These are phyloP conservation scores for Spialia ferax DNA, from an alignment of 2,888 invertebrate genomes.

Conservation along the genomic window DNA sequence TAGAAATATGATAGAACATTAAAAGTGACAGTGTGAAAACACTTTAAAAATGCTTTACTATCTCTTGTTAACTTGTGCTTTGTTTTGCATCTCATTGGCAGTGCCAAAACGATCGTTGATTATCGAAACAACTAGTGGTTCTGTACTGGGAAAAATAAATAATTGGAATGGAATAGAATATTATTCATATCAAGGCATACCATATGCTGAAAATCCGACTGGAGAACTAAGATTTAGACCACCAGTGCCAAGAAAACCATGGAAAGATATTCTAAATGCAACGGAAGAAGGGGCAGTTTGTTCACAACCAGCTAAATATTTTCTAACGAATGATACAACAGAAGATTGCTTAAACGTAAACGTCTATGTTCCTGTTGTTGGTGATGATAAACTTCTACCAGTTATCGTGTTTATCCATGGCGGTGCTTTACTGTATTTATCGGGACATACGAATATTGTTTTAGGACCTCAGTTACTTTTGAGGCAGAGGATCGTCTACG, in stretches of 20 bases:
- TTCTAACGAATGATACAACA: conserved; percentile 47
- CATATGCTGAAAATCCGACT: conserved; percentile 54
- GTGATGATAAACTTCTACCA: conserved; percentile 44
- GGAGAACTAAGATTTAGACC: conserved; percentile 55
- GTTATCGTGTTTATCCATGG: conserved; percentile 61
- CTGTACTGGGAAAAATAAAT: conserved; percentile 49
- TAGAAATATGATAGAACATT: background rate
- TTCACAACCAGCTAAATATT: conserved; percentile 46
- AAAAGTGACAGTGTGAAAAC: background rate
- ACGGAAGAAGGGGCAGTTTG: conserved; percentile 50
- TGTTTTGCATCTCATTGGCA: background rate
- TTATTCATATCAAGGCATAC: conserved; percentile 54
- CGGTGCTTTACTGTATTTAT: conserved; percentile 53
- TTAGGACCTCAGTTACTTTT: conserved; percentile 58
- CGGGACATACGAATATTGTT: conserved; percentile 48
- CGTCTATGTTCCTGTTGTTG: conserved; percentile 50
- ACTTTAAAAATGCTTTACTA: conserved; percentile 1
- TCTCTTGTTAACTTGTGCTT: background rate
- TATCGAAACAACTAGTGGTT: conserved; percentile 43
- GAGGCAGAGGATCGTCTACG: conserved; percentile 18
- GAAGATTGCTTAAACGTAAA: conserved; percentile 56
- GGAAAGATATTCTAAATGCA: conserved; percentile 50
- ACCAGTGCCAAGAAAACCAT: conserved; percentile 52
- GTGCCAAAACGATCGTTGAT: background rate
- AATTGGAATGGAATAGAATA: conserved; percentile 45